phyloP scores from a whole-genome alignment of 2,797 vertebrate genomes.

The Tapera naevia region DNA sequence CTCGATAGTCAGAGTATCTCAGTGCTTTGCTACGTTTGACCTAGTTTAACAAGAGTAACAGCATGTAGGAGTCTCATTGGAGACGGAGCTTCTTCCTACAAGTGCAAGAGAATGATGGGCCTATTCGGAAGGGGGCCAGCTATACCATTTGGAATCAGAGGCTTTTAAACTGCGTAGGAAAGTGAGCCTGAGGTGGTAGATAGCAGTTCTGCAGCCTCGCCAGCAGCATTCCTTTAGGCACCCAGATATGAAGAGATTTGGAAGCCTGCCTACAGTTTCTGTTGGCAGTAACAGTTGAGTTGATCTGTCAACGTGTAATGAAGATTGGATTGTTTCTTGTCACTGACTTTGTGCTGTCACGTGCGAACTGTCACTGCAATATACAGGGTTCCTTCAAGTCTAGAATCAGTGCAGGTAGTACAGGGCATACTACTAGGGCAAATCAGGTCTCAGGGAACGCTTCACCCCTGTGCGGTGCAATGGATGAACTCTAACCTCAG shows the following conservation, averaged over 20 bases:
- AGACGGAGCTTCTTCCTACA: neutral
- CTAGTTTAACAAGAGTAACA: slow-evolving; percentile 5
- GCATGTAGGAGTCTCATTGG: neutral
- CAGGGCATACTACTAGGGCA: neutral
- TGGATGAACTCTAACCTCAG: neutral
- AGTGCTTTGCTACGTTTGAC: neutral
- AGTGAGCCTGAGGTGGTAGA: neutral
- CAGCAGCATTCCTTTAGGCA: neutral
- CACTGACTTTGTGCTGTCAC: neutral
- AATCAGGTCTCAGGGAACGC: neutral
- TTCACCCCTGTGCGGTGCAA: fast-evolving
- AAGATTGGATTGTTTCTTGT: neutral
- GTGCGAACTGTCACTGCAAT: neutral
- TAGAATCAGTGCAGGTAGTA: neutral
- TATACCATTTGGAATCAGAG: neutral
- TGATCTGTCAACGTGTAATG: neutral
- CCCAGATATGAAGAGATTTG: neutral
- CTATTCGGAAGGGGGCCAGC: neutral
- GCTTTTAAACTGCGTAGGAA: neutral
- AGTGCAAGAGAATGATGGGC: neutral
- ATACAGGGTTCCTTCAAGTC: neutral
- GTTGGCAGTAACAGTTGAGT: neutral
- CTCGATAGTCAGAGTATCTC: neutral
- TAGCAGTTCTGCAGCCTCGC: neutral
- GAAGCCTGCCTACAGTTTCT: neutral